These are phyloP conservation scores for Rhabdophis nuchalis DNA, from an alignment of 2,797 vertebrate genomes.

Conservation along the genomic window DNA sequence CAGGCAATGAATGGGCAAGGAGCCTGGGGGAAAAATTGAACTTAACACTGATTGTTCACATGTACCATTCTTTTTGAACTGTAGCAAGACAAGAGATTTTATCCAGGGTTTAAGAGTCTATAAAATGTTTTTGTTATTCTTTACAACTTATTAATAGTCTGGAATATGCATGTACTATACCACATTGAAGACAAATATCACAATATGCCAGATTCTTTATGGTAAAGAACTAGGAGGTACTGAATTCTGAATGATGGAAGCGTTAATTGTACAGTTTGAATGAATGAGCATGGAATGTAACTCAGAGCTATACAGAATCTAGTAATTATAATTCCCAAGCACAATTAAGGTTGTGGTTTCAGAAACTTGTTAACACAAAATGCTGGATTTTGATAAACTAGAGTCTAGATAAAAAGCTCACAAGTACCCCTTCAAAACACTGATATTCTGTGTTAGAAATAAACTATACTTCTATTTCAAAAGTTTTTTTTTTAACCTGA, in stretches of 20 bases:
- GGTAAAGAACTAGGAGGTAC: slow-evolving; percentile 33
- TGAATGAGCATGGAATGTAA: slow-evolving; percentile 10
- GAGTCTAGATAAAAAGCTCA: not conserved
- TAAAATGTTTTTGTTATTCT: slow-evolving; percentile 60
- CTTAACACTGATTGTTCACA: slow-evolving; percentile 61
- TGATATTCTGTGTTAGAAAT: not conserved
- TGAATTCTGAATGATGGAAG: not conserved
- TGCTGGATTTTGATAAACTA: slow-evolving; percentile 2
- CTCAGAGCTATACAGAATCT: not conserved
- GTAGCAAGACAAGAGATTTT: slow-evolving; percentile 60
- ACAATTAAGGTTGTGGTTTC: not conserved
- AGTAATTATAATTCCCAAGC: not conserved
- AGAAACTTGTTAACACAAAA: not conserved
- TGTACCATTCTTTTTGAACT: slow-evolving; percentile 57
- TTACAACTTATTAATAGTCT: slow-evolving; percentile 65
- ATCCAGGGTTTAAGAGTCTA: slow-evolving; percentile 51
- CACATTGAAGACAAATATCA: slow-evolving; percentile 52
- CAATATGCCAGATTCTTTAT: slow-evolving; percentile 41
- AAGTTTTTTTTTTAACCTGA: not conserved
- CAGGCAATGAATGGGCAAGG: slow-evolving; percentile 73
- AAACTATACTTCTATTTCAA: not conserved
- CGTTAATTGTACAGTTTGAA: slow-evolving; percentile 33
- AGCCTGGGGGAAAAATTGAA: slow-evolving; percentile 38
- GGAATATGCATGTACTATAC: slow-evolving; percentile 59
- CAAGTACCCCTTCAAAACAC: not conserved